These are phyloP conservation scores for Anguilla marmorata DNA, from an alignment of 2,797 vertebrate genomes.

Conservation along the genomic window DNA sequence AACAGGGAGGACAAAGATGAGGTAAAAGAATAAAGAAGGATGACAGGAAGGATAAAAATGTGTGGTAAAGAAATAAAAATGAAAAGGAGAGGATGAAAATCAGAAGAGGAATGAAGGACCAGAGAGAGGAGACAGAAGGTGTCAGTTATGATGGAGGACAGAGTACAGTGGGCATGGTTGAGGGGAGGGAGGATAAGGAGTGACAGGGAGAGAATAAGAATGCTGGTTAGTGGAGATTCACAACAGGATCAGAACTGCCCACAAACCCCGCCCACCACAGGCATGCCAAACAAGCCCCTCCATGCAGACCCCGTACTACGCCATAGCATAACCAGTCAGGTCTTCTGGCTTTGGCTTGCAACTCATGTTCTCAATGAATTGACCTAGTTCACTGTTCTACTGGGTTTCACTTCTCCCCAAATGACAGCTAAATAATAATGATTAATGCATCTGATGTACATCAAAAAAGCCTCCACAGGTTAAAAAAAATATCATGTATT, in stretches of 20 bases:
- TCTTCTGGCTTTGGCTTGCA: constrained; percentile 54
- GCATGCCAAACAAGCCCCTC: background rate
- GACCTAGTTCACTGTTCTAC: constrained; percentile 63
- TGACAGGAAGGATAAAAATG: background rate
- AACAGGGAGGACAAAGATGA: background rate
- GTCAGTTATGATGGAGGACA: background rate
- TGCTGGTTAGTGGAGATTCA: constrained; percentile 68
- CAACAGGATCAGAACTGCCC: constrained; percentile 33
- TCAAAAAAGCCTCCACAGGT: constrained; percentile 32
- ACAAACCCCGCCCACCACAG: background rate
- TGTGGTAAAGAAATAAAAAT: background rate
- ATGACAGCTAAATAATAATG: constrained; percentile 42
- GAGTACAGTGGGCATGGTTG: background rate
- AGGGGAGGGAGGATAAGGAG: background rate
- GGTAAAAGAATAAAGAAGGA: background rate
- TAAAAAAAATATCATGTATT: background rate
- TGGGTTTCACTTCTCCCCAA: constrained; percentile 42
- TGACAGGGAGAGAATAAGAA: constrained; percentile 59
- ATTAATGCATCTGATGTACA: constrained; percentile 50
- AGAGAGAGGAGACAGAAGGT: background rate
- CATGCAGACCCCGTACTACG: background rate
- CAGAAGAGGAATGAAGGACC: background rate
- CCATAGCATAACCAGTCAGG: constrained; percentile 31
- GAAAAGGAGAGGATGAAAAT: background rate
- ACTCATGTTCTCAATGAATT: constrained; percentile 52